A percentile compares a stretch with the other conserved stretches of the same genome.
phyloP scores from a whole-genome alignment of 2,888 invertebrate genomes.

The Idaea biselata region DNA sequence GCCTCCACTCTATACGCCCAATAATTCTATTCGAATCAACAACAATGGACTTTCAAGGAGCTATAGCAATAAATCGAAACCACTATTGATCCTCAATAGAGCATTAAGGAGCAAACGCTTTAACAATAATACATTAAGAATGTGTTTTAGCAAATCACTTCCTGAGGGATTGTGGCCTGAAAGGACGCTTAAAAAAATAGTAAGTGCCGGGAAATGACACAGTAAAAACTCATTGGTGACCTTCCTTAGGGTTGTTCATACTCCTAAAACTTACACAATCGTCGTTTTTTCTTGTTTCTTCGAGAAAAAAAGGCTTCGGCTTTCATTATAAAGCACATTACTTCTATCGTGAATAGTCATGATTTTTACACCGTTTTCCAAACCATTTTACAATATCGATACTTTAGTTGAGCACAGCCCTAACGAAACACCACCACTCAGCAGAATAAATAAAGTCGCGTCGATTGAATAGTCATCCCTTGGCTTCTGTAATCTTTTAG shows the following conservation, averaged over 20 bases:
- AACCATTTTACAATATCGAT: background rate
- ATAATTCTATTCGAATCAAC: constrained; percentile 64
- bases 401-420: background rate
- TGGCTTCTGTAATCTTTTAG: constrained; percentile 18
- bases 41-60: constrained; percentile 68
- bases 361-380: too few species aligned
- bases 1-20: constrained; percentile 48
- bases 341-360: too few species aligned
- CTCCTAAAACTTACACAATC: constrained; percentile 26
- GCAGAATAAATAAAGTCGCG: constrained; percentile 61
- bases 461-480: constrained; percentile 77
- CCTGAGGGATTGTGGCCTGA: constrained; percentile 56
- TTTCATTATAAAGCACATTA: background rate
- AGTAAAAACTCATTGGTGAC: constrained; percentile 62
- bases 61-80: constrained; percentile 71
- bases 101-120: constrained; percentile 71
- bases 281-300: background rate
- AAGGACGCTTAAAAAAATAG: constrained; percentile 66
- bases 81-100: constrained; percentile 69
- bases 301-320: background rate
- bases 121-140: constrained; percentile 74
- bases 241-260: constrained; percentile 33
- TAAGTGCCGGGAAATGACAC: constrained; percentile 74
- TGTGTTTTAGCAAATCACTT: constrained; percentile 79
- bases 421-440: constrained; percentile 6